A percentile compares a stretch with the other conserved stretches of the same genome.
phyloP scores from a whole-genome alignment of 2,797 vertebrate genomes.

The Enteromius fasciolatus region DNA sequence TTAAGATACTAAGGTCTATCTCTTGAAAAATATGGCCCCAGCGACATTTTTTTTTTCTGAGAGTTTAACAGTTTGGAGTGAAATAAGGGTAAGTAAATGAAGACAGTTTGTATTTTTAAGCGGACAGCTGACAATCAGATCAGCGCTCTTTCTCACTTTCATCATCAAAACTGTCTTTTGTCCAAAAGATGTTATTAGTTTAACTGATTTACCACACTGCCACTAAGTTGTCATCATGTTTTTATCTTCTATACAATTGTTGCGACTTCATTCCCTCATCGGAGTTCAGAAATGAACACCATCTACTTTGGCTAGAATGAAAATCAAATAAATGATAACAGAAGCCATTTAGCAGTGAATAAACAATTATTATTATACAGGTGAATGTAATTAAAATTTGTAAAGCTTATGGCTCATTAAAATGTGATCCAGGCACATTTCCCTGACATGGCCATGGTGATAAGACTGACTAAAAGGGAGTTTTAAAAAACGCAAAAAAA shows the following conservation, averaged over 20 bases:
- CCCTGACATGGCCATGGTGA: slow-evolving; percentile 2
- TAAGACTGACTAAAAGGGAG: not conserved
- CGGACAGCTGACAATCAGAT: not conserved
- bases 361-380: not conserved
- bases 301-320: not conserved
- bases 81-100: not conserved
- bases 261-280: not conserved
- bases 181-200: not conserved
- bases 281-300: not conserved
- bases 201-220: not conserved
- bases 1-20: not conserved
- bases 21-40: not conserved
- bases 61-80: not conserved
- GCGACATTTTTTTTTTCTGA: not conserved
- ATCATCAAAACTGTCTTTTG: not conserved
- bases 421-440: slow-evolving; percentile 28
- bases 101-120: not conserved
- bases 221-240: not conserved
- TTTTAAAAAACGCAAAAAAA: not conserved
- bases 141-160: not conserved
- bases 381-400: not conserved
- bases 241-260: not conserved
- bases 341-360: not conserved
- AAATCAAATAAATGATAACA: not conserved
- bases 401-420: slow-evolving; percentile 19